A percentile compares a stretch with the other conserved stretches of the same genome.
phyloP scores from a whole-genome alignment of 2,113 vertebrate genomes.

The Polyodon spathula region DNA sequence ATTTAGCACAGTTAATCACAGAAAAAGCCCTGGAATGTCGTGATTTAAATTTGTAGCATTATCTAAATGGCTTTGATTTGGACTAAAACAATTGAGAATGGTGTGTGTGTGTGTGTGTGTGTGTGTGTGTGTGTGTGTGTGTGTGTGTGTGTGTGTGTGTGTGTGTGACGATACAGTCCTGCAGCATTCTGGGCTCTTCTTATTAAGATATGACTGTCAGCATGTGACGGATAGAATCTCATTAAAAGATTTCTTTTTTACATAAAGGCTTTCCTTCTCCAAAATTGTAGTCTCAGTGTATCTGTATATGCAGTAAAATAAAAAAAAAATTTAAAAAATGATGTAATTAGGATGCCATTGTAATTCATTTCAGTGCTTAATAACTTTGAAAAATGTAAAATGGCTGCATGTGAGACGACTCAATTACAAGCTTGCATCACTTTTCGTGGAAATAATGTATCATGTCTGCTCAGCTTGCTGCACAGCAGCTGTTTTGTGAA shows the following conservation, averaged over 20 bases:
- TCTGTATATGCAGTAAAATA: too few species aligned
- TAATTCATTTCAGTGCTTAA: not conserved
- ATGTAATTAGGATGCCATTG: not conserved
- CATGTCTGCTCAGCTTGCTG: not conserved
- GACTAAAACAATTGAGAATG: conserved; percentile 11
- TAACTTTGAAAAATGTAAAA: not conserved
- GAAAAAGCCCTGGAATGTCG: too few species aligned
- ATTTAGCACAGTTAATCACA: too few species aligned
- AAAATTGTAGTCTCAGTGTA: too few species aligned
- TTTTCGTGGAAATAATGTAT: not conserved
- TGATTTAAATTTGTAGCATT: too few species aligned
- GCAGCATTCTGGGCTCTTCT: too few species aligned
- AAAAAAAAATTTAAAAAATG: too few species aligned
- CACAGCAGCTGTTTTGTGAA: not conserved
- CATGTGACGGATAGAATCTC: too few species aligned
- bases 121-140: conserved; percentile 7
- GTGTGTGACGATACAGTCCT: not conserved
- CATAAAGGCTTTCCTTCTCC: too few species aligned
- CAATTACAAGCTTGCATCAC: too few species aligned
- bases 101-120: not conserved
- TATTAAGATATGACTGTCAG: too few species aligned
- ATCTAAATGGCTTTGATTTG: not conserved
- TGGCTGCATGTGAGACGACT: not conserved
- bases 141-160: conserved; percentile 4
- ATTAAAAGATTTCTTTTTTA: too few species aligned